A percentile compares a stretch with the other conserved stretches of the same genome.
These are phyloP conservation scores for Anthonomus grandis DNA, from an alignment of 1,140 invertebrate genomes.

Conservation along the genomic window DNA sequence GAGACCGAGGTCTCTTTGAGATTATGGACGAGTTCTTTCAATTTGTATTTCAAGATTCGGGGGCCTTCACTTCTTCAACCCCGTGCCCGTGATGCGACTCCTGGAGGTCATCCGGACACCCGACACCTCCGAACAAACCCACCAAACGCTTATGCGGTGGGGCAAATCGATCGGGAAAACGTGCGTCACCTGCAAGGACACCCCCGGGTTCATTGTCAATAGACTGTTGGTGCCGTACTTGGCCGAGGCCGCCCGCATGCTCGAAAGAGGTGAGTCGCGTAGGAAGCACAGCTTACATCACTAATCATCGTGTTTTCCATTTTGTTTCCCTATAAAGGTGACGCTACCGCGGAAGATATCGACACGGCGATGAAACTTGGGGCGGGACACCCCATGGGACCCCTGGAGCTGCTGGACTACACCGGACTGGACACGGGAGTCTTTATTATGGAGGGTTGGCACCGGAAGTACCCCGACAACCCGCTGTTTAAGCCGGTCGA, in stretches of 20 bases:
- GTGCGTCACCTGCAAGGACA: conserved; percentile 79
- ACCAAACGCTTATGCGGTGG: conserved; percentile 68
- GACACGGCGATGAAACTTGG: conserved; percentile 84
- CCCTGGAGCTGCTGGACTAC: conserved; percentile 77
- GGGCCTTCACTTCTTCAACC: conserved; percentile 90
- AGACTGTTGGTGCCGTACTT: conserved; percentile 75
- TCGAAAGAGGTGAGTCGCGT: conserved; percentile 62
- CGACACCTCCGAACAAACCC: conserved; percentile 73
- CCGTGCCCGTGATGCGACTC: conserved; percentile 87
- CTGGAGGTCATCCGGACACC: conserved; percentile 70
- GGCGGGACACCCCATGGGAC: conserved; percentile 84
- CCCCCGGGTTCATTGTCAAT: conserved; percentile 84
- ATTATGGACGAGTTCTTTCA: too few relatives aligned
- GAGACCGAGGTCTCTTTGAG: background rate
- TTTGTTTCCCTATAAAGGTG: too few relatives aligned
- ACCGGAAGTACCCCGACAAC: conserved; percentile 72
- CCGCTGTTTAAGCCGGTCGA: conserved; percentile 68
- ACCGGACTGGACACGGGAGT: conserved; percentile 72
- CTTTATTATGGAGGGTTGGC: conserved; percentile 69
- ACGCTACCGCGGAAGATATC: conserved; percentile 69
- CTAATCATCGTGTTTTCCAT: too few relatives aligned
- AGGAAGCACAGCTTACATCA: too few relatives aligned
- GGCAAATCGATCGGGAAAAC: conserved; percentile 76
- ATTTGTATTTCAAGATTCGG: conserved; percentile 63
- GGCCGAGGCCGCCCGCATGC: conserved; percentile 69